Evolutionary conservation across 1,140 invertebrate species (phyloP).

Genomic region (Elysia chlorotica): DNA sequence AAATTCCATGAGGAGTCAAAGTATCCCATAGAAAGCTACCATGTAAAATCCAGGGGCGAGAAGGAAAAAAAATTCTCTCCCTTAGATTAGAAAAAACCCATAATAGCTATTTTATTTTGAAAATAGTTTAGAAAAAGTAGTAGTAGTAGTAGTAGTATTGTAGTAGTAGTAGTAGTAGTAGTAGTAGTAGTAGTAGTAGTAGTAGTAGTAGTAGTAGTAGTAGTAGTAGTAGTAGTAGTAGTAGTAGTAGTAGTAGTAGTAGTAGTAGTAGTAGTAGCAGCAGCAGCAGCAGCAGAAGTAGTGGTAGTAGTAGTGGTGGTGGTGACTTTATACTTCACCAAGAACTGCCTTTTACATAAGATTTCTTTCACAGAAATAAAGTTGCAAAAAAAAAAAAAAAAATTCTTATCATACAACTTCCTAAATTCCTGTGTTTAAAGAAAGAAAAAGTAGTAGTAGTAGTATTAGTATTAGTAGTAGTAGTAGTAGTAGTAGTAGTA

Average conservation of each 20-base stretch:
- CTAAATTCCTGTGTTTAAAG: neutral
- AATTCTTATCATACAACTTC: neutral
- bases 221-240: conserved; percentile 11
- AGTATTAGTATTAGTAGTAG: neutral
- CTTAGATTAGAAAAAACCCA: neutral
- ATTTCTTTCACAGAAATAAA: neutral
- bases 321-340: neutral
- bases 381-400: neutral
- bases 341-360: neutral
- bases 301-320: neutral
- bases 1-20: neutral
- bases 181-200: conserved; percentile 18
- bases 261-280: conserved; percentile 3
- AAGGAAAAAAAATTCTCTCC: neutral
- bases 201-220: conserved; percentile 8
- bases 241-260: conserved; percentile 16
- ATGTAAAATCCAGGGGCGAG: neutral
- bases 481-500: neutral
- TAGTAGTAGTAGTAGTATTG: neutral
- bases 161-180: neutral
- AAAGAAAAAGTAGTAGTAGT: neutral
- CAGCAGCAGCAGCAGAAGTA: neutral
- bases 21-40: neutral
- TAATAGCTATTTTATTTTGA: neutral
- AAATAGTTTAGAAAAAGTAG: neutral